Base-by-base conservation (phyloP, 2,797 vertebrate genomes). In the Naso thynnoides region DNA sequence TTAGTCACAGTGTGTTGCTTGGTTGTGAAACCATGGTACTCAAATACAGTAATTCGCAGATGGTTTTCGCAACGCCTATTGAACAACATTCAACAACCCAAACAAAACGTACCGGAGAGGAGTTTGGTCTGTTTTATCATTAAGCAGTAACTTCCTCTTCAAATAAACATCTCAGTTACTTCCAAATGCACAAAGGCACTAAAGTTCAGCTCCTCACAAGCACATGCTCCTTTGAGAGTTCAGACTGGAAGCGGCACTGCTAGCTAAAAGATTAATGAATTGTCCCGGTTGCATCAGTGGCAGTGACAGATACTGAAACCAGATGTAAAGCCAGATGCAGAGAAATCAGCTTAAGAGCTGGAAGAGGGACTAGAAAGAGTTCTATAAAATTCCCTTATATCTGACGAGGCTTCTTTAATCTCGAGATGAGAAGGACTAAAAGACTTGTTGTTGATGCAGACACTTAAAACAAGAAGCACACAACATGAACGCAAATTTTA, bases 261-360 rank as follows among this genome's bases (percentile, higher is more conserved):
- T 5, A 47, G n/a, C 45, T 83, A 6, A 75, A 59, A 48, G 44
- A 75, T 73, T 26, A 19, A 75, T 77, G 39, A 29, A 29, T 4
- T 60, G 55, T 49, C 49, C 56, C 52, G 36, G 65, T 44, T 73
- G 24, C 31, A 44, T 59, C 70, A 36, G 4, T 38, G 56, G 42
- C 49, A 53, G 38, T 33, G 31, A 73, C 56, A 47, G 52, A 62
- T 19, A 31, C n/a, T 47, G 8, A 62, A 45, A 52, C 18, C 33
- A 57, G 13, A 39, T 29, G 44, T 54, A 29, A 75, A 45, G 38
- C 47, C 53, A 8, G 33, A 24, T n/a, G 14, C 24, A 63, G 23
- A 58, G 39, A 52, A 58, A 57, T 73, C 41, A 31, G 59, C 26
- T 56, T 77, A 1, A 48, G 15, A 33, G 23, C 5, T 3, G 11